Base-by-base conservation (phyloP, 53 echinoderm and acorn worm genomes). In the Echinarachnius parma region DNA sequence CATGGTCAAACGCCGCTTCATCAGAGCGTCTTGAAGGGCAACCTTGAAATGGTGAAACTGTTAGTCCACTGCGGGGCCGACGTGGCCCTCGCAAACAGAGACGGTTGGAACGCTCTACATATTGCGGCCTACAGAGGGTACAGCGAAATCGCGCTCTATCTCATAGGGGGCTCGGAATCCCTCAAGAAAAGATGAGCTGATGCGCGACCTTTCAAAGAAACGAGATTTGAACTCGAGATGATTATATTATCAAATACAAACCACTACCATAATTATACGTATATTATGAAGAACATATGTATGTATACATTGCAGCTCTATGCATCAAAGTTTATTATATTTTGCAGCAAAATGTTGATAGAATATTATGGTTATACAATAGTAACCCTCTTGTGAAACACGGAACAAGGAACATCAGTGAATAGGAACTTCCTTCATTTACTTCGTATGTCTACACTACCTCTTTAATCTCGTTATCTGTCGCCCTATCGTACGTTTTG, bases 101-200 rank as follows among this genome's bases (percentile, higher is more conserved):
- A 91, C 20, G 91, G 91, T 0, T 91, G 91, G 91, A 91, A 86
- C 75, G 91, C 91, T 15, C 31, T 91, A 27, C 91, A 91, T 66
- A 91, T 91, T 26, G 91, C 91, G 5, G 80, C 86, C 3, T 91
- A 86, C 58, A 79, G 86, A 16, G 91, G 91, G 9, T 86, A 83
- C 30, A 64, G 83, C 31, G 91, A 91, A 57, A 91, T 91, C 13
- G 86, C 81, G 3, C 72, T 91, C 2, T 91, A 83, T 76, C 80
- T 91, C 25, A 77, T 89, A 15, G 52, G 78, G 22, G 74, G 74
- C 1, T 56, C 57, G 13, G 57, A 57, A 37, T 56, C 34, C 4
- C 39, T 20, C 37, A 54, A 57, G 56, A 72, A 72, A 72, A 37
- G 74, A 57, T 72, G 57, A 72, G n/a, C n/a, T n/a, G n/a, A n/a